Evolutionary conservation across 2,113 vertebrate species (phyloP).

Genomic region (Nettapus auritus): DNA sequence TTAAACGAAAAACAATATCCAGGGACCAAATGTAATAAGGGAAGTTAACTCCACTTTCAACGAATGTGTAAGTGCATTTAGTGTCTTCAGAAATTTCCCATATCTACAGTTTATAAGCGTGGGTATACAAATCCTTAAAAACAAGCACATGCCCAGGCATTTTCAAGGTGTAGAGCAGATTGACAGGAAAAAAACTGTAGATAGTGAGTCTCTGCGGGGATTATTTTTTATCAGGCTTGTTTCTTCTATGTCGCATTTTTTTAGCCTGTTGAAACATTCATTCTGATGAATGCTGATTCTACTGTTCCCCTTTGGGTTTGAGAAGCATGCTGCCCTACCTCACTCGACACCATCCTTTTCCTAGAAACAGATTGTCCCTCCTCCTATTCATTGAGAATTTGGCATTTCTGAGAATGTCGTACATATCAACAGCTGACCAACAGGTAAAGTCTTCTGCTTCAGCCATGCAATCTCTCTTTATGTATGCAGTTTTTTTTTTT

Average conservation of each 20-base stretch:
- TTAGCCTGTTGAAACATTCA: not conserved
- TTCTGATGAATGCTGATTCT: not conserved
- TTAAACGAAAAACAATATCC: not conserved
- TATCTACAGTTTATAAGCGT: not conserved
- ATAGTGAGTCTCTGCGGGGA: not conserved
- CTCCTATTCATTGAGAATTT: not conserved
- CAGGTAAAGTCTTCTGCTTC: not conserved
- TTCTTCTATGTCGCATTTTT: not conserved
- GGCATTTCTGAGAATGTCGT: not conserved
- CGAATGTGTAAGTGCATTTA: not conserved
- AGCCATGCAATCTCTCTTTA: not conserved
- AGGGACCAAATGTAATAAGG: not conserved
- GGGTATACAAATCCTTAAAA: not conserved
- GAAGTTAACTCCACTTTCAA: not conserved
- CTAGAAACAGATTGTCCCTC: not conserved
- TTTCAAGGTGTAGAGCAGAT: not conserved
- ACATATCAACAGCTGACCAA: not conserved
- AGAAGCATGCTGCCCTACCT: not conserved
- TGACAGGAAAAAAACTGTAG: not conserved
- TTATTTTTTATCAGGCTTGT: not conserved
- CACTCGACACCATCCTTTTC: not conserved
- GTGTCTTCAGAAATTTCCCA: not conserved
- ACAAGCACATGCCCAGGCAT: not conserved
- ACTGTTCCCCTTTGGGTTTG: not conserved
- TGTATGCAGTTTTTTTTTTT: not conserved